Evolutionary conservation across 2,888 invertebrate species (phyloP).

Genomic region (Limenitis camilla): DNA sequence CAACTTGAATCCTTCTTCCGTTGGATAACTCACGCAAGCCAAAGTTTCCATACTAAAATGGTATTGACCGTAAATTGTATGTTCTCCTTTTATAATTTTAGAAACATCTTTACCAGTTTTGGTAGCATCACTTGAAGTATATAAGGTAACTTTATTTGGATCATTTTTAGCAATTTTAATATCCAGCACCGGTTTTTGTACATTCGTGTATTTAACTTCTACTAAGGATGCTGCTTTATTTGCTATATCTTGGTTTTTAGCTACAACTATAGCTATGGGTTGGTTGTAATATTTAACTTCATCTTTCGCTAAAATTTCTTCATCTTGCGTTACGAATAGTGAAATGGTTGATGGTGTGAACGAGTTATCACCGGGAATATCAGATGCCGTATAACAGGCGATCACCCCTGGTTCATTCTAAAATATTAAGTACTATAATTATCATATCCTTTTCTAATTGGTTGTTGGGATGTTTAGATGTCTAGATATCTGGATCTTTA

Average conservation of each 20-base stretch:
- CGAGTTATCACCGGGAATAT: constrained; percentile 80
- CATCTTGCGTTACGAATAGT: constrained; percentile 29
- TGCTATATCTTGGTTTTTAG: constrained; percentile 68
- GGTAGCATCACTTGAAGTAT: constrained; percentile 28
- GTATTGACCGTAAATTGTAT: constrained; percentile 76
- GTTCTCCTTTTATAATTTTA: constrained; percentile 63
- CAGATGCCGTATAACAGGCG: constrained; percentile 75
- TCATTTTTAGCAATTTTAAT: constrained; percentile 35
- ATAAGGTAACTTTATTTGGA: constrained; percentile 29
- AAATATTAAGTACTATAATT: constrained; percentile 24
- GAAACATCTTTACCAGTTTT: constrained; percentile 47
- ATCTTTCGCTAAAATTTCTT: constrained; percentile 56
- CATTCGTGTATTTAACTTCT: constrained; percentile 63
- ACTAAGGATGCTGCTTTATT: constrained; percentile 73
- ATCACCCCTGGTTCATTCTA: constrained; percentile 77
- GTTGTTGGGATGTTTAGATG: no score
- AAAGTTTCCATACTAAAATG: constrained; percentile 84
- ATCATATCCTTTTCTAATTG: background rate
- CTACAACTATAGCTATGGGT: constrained; percentile 68
- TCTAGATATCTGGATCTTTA: no score
- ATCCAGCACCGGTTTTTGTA: constrained; percentile 41
- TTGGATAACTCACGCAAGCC: constrained; percentile 76
- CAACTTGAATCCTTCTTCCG: constrained; percentile 80
- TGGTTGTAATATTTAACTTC: constrained; percentile 42
- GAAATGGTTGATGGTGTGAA: constrained; percentile 50